A percentile compares a stretch with the other conserved stretches of the same genome.
These are phyloP conservation scores for Cynocephalus volans DNA, from an alignment of 2,113 vertebrate genomes.

Conservation along the genomic window DNA sequence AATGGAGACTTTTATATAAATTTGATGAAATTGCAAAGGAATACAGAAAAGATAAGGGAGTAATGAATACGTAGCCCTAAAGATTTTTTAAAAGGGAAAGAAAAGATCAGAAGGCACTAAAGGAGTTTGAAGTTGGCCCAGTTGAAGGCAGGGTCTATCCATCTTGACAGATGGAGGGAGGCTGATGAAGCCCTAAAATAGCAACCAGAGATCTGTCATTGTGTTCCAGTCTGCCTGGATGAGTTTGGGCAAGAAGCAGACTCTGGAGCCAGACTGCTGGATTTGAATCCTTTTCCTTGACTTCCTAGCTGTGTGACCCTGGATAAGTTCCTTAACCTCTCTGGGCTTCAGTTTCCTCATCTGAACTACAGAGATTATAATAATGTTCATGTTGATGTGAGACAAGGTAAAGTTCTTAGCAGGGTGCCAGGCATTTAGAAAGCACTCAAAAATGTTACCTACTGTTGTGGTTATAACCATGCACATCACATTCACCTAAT, in stretches of 20 bases:
- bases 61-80: neutral
- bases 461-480: neutral
- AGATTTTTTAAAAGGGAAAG: slow-evolving; percentile 56
- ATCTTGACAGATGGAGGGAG: neutral
- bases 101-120: slow-evolving; percentile 52
- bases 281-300: neutral
- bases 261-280: neutral
- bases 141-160: neutral
- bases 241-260: neutral
- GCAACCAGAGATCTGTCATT: neutral
- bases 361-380: neutral
- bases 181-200: neutral
- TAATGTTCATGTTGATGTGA: neutral
- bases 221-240: neutral
- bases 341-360: neutral
- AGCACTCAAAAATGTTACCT: neutral
- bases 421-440: neutral
- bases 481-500: neutral
- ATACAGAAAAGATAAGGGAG: slow-evolving; percentile 15
- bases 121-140: slow-evolving; percentile 46
- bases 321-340: slow-evolving; percentile 2
- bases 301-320: neutral
- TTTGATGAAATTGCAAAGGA: slow-evolving; percentile 68
- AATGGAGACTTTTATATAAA: slow-evolving; percentile 51
- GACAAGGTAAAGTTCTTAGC: neutral